Evolutionary conservation across 2,888 invertebrate genomes (phyloP).

Genomic region (Gonocerus acuteangulatus): DNA sequence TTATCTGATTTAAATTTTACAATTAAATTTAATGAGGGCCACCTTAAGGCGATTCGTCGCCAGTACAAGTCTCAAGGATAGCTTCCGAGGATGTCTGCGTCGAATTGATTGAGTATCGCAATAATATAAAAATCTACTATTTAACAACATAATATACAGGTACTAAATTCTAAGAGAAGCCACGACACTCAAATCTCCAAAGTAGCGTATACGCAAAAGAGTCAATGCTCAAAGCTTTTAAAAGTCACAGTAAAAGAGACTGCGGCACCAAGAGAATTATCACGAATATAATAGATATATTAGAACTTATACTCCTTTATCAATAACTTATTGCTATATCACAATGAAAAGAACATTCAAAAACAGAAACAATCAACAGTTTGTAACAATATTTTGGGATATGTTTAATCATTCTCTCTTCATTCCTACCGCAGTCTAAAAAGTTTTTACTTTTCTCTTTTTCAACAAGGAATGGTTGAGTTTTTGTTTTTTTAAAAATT

Average conservation of each 20-base stretch:
- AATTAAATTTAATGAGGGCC: slow-evolving; percentile 32
- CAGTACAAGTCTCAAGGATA: neutral
- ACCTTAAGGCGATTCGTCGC: slow-evolving; percentile 18
- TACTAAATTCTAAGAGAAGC: slow-evolving; percentile 31
- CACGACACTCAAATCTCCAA: slow-evolving; percentile 24
- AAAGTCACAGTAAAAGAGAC: slow-evolving; percentile 11
- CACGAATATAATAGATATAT: slow-evolving; percentile 24
- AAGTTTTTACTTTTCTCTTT: no score
- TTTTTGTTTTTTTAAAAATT: slow-evolving; percentile 15
- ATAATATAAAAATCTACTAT: slow-evolving; percentile 27
- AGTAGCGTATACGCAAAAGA: slow-evolving; percentile 23
- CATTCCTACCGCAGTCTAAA: slow-evolving; percentile 36
- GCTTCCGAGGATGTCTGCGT: no score
- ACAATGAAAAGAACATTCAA: slow-evolving; percentile 36
- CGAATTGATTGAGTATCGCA: slow-evolving; percentile 31
- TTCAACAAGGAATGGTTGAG: slow-evolving; percentile 37
- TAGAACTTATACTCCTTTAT: slow-evolving; percentile 25
- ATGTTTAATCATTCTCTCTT: slow-evolving; percentile 33
- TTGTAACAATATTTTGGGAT: slow-evolving; percentile 36
- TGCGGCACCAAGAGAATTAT: slow-evolving; percentile 26
- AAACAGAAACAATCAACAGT: slow-evolving; percentile 36
- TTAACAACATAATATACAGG: slow-evolving; percentile 32
- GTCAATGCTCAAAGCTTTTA: slow-evolving; percentile 20
- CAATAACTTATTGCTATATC: slow-evolving; percentile 37
- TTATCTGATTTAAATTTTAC: slow-evolving; percentile 29